These are phyloP conservation scores for Metopolophium dirhodum DNA, from an alignment of 1,140 invertebrate species.

Conservation along the genomic window DNA sequence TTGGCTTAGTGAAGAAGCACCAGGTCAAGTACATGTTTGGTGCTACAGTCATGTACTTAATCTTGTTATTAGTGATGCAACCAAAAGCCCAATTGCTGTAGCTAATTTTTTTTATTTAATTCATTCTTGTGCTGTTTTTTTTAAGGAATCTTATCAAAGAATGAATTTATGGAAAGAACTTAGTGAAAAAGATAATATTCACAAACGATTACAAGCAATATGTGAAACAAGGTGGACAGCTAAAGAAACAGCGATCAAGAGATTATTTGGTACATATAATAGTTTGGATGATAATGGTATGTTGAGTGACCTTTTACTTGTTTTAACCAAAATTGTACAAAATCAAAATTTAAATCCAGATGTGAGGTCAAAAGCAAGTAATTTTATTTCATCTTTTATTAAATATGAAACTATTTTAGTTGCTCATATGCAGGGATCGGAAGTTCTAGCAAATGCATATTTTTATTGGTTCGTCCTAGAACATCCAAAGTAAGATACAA, in stretches of 20 bases:
- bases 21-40: not conserved
- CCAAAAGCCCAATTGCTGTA: not conserved
- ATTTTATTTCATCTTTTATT: not conserved
- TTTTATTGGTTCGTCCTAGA: too few species aligned
- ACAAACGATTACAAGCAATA: not conserved
- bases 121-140: not conserved
- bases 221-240: slow-evolving; percentile 10
- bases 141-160: not conserved
- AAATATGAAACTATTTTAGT: slow-evolving; percentile 20
- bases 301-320: not conserved
- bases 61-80: not conserved
- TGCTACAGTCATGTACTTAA: slow-evolving; percentile 12
- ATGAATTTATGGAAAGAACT: not conserved
- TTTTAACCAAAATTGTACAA: not conserved
- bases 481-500: too few species aligned
- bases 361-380: not conserved
- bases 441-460: too few species aligned
- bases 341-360: not conserved
- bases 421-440: too few species aligned
- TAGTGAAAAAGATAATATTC: not conserved
- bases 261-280: not conserved
- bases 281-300: not conserved
- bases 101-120: slow-evolving; percentile 24
- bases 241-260: not conserved
- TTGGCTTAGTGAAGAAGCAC: not conserved